Evolutionary conservation across 2,113 vertebrate genomes (phyloP).

Genomic region (Oncorhynchus kisutch): DNA sequence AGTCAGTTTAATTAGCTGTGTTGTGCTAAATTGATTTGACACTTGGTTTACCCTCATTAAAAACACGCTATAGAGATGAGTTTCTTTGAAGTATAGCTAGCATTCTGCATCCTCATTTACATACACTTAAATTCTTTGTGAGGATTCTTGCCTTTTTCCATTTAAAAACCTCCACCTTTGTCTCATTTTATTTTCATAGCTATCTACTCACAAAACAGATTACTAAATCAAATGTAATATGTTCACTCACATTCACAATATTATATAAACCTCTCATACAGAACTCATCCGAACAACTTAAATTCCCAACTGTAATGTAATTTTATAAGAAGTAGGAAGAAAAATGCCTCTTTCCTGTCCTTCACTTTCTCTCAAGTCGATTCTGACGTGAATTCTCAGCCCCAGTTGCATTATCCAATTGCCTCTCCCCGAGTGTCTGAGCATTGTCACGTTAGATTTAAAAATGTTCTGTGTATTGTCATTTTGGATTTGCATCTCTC

Average conservation of each 20-base stretch:
- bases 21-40: constrained; percentile 30
- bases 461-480: constrained; percentile 32
- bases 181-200: too few relatives aligned
- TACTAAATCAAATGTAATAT: too few relatives aligned
- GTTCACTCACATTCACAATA: not conserved
- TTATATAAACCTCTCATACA: not conserved
- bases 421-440: constrained; percentile 30
- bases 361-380: not conserved
- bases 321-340: not conserved
- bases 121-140: constrained; percentile 13
- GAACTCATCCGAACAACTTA: too few relatives aligned
- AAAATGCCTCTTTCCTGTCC: not conserved
- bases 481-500: constrained; percentile 31
- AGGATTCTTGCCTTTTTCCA: constrained; percentile 14
- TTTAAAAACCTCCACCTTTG: not conserved
- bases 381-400: not conserved
- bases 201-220: too few relatives aligned
- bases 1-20: constrained; percentile 40
- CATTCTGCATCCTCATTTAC: constrained; percentile 20
- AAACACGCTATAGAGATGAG: not conserved
- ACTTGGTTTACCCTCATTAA: constrained; percentile 26
- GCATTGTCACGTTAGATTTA: constrained; percentile 48
- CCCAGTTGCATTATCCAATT: constrained; percentile 37
- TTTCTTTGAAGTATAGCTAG: constrained; percentile 21
- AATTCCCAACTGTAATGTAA: too few relatives aligned